Percentiles rank a stretch among this genome's conserved stretches.
Conservation (phyloP, 2,888 invertebrate species). For the Lepidocyrtoides sp. region DNA sequence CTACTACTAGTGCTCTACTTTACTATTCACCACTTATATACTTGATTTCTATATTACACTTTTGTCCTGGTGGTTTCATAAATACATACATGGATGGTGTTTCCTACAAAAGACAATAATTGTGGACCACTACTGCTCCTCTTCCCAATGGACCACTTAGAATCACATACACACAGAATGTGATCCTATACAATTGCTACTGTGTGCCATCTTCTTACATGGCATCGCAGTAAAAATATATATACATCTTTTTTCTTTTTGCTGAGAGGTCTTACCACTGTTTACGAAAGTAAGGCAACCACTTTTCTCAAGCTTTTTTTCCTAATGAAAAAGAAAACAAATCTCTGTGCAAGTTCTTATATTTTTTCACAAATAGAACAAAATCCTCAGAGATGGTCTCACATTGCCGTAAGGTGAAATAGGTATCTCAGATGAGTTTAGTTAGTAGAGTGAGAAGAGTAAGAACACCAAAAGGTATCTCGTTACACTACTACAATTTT, state of each 20-base stretch:
- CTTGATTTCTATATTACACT: neutral
- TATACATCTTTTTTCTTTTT: slow-evolving; percentile 12
- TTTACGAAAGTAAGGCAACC: slow-evolving; percentile 8
- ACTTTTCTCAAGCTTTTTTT: neutral
- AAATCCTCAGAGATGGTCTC: neutral
- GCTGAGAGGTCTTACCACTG: slow-evolving; percentile 44
- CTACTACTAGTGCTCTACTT: neutral
- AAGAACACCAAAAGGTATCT: neutral
- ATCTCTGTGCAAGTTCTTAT: slow-evolving; percentile 21
- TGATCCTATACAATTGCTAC: slow-evolving; percentile 23
- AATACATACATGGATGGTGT: too few species aligned
- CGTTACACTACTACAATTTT: neutral
- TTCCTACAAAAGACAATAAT: slow-evolving; percentile 50
- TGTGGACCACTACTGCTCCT: slow-evolving; percentile 44
- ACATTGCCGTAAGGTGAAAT: slow-evolving; percentile 11
- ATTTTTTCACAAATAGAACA: neutral
- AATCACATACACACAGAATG: slow-evolving; percentile 1
- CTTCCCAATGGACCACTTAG: slow-evolving; percentile 75
- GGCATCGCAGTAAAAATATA: neutral
- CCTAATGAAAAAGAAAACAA: slow-evolving; percentile 27
- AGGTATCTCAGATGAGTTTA: neutral
- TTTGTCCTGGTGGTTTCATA: neutral
- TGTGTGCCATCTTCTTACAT: too few species aligned
- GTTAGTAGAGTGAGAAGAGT: neutral
- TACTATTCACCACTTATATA: neutral